Evolutionary conservation across 2,797 vertebrate species (phyloP), one percentile per base, ranked within the genome.

Genomic region (Emydoidea blandingii): DNA sequence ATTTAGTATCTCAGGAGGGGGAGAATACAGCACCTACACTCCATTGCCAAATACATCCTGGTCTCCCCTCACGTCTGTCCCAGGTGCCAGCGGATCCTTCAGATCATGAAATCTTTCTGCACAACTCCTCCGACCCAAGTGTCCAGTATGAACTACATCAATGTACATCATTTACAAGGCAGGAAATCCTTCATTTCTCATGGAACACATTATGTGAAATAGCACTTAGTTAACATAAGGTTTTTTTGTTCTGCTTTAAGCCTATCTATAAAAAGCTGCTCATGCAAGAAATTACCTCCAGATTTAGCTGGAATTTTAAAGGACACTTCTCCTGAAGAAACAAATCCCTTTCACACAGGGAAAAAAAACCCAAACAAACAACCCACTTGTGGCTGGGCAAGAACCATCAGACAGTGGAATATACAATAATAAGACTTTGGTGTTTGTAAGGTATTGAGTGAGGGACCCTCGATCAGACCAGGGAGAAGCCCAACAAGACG

Each of bases 211-310:
- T 97, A 94, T 90, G 94, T 97, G 97, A 98, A 98, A 91, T 89
- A 98, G 93, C 90, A 97, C 92, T 97, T 98, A 34, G 82, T 97
- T 95, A 97, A 97, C 96, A 96, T 81, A 94, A 88, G 88, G 52
- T 96, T 90, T 96, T 54, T 79, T 95, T 95, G 29, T 96, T 98
- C 97, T 97, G 87, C 85, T 97, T 97, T 97, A 97, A 97, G 95
- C 95, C 94, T 97, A 97, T 96, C 95, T 97, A 91, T 97, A 96
- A 5, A 84, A 98, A 98, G 97, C 96, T 97, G 94, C 81, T 98
- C 98, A 98, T 98, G 98, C 98, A 98, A 98, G 94, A 98, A 98
- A 98, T 97, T 97, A 97, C 91, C 89, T 98, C 96, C 97, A 93
- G 96, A 95, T 96, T 97, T 96, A 95, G 95, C 96, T 97, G 96